Evolutionary conservation across 2,888 invertebrate species (phyloP), one percentile per base, ranked within the genome.

Genomic region (Atrina japonica): DNA sequence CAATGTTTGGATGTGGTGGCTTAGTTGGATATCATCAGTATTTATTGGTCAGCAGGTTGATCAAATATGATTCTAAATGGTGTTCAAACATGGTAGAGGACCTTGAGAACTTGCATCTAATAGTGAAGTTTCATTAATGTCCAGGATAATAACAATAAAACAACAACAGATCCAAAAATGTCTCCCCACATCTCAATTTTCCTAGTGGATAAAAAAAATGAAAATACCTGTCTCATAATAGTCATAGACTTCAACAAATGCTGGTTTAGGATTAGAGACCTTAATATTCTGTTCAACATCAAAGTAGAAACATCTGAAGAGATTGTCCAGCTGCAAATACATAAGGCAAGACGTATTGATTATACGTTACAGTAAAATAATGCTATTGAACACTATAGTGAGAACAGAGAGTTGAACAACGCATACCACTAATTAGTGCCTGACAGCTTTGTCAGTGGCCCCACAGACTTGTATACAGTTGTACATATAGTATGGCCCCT

Each of bases 191-290:
- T 2, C 23, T 23, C 14, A 16, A 52, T n/a, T n/a, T n/a, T 18
- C 47, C n/a, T 27, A 3, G 23, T 14, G n/a, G n/a, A 25, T 6
- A 25, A 53, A 25, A 41, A 14, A 27, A 29, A 18, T 18, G n/a
- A 23, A 93, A 94, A 93, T 89, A 96, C 97, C 95, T 75, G 95
- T 95, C 89, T 98, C 97, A 85, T 97, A 98, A 83, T 98, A 96
- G 89, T 98, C 98, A 81, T 94, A 95, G 49, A 98, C 93, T 49
- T 94, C 93, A 75, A 97, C 96, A 81, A 95, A 94, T 27, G 95
- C 96, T 9, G 97, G 95, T 72, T 95, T 95, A 84, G 97, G 96
- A 61, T 95, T 93, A 3, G 96, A 96, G 14, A 96, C 95, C 87
- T 95, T 95, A 88, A 96, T 94, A 16, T 82, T 80, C 59, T 86